phyloP scores from a whole-genome alignment of 1,140 invertebrate species.

The Rhyacophila brunnea region DNA sequence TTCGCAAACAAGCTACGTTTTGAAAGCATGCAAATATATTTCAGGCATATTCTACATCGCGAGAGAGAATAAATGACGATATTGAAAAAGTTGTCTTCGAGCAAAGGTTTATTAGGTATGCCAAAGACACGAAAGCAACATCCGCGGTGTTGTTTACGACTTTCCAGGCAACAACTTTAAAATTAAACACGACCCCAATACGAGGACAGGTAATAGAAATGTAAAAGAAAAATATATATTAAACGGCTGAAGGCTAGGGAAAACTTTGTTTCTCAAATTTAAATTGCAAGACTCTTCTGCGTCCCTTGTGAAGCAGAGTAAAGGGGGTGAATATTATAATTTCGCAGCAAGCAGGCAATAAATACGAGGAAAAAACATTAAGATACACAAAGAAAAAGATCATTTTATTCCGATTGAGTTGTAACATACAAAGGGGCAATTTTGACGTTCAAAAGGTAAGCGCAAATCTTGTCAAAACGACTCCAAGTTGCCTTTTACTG shows the following conservation, averaged over 20 bases:
- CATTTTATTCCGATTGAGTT: slow-evolving; percentile 36
- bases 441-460: slow-evolving; percentile 11
- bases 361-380: slow-evolving; percentile 26
- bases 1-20: too few species aligned
- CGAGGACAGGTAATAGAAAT: slow-evolving; percentile 34
- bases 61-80: slow-evolving; percentile 19
- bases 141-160: slow-evolving; percentile 31
- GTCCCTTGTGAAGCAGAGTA: not conserved
- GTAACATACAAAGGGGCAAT: slow-evolving; percentile 25
- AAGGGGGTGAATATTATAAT: slow-evolving; percentile 33
- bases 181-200: slow-evolving; percentile 34
- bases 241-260: slow-evolving; percentile 14
- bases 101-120: slow-evolving; percentile 22
- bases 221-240: slow-evolving; percentile 27
- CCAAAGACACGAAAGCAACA: slow-evolving; percentile 1
- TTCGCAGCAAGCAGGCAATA: slow-evolving; percentile 23
- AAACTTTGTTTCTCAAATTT: slow-evolving; percentile 34
- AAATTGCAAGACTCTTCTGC: slow-evolving; percentile 27
- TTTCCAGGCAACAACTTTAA: slow-evolving; percentile 32
- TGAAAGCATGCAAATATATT: too few species aligned
- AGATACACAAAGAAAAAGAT: slow-evolving; percentile 34
- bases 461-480: too few species aligned
- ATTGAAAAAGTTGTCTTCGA: slow-evolving; percentile 32
- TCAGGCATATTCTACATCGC: not conserved
- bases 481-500: too few species aligned